A percentile compares a stretch with the other conserved stretches of the same genome.
phyloP scores from a whole-genome alignment of 53 echinoderm and acorn worm genomes.

The Echinarachnius parma region DNA sequence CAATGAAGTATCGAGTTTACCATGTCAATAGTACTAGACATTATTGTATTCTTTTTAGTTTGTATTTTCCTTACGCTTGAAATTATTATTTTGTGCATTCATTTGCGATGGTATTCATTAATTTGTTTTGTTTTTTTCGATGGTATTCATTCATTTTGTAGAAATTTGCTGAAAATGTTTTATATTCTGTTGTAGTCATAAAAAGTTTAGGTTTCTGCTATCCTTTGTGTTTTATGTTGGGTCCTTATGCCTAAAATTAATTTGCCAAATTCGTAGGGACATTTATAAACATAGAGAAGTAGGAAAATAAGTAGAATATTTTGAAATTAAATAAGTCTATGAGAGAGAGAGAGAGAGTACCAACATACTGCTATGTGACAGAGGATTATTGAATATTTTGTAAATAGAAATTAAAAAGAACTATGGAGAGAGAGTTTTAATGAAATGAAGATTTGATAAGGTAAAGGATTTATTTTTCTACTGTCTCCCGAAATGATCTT shows the following conservation, averaged over 20 bases:
- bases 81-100: not conserved
- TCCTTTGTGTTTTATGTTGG: not conserved
- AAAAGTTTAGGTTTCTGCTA: not conserved
- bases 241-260: slow-evolving; percentile 18
- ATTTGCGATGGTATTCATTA: slow-evolving; percentile 16
- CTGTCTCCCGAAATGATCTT: too few species aligned
- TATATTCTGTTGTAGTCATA: not conserved
- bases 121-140: slow-evolving; percentile 16
- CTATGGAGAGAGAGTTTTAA: slow-evolving; percentile 2
- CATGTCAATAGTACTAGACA: too few species aligned
- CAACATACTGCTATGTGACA: slow-evolving; percentile 40
- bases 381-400: slow-evolving; percentile 37
- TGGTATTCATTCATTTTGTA: slow-evolving; percentile 47
- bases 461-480: not conserved
- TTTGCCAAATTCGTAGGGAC: slow-evolving; percentile 26
- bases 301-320: too few species aligned
- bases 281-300: too few species aligned
- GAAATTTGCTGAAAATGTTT: slow-evolving; percentile 17
- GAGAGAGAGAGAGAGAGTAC: too few species aligned
- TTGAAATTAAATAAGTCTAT: too few species aligned
- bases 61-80: too few species aligned
- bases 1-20: too few species aligned
- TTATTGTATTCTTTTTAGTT: too few species aligned
- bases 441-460: too few species aligned
- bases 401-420: slow-evolving; percentile 24